A percentile compares a stretch with the other conserved stretches of the same genome.
Conservation (phyloP, 2,888 invertebrate genomes). For the Trichogramma evanescens region DNA sequence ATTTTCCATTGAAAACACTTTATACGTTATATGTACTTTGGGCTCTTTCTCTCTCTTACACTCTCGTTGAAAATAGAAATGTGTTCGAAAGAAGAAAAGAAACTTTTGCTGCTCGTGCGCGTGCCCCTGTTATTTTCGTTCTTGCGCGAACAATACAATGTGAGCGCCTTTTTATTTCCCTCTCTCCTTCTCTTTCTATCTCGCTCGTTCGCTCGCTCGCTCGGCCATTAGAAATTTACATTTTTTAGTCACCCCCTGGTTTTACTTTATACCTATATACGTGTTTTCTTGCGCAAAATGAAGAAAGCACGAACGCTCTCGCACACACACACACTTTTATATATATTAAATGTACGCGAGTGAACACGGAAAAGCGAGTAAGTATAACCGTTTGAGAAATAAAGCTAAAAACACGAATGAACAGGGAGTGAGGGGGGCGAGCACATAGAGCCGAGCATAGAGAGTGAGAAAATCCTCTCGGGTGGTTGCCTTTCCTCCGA, state of each 20-base stretch:
- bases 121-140: too few species aligned
- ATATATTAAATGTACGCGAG: too few species aligned
- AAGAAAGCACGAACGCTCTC: slow-evolving; percentile 1
- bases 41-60: neutral
- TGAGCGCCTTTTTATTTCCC: neutral
- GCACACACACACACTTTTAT: too few species aligned
- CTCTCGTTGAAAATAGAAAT: neutral
- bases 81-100: slow-evolving; percentile 3
- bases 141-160: too few species aligned
- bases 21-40: neutral
- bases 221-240: slow-evolving; percentile 24
- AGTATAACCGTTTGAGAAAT: neutral
- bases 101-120: neutral
- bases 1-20: slow-evolving; percentile 11
- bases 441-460: too few species aligned
- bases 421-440: neutral
- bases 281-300: neutral
- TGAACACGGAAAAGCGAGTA: slow-evolving; percentile 14
- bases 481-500: too few species aligned
- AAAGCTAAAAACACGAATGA: slow-evolving; percentile 5
- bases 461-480: too few species aligned
- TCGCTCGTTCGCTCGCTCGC: slow-evolving; percentile 1
- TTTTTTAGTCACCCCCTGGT: slow-evolving; percentile 16
- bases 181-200: neutral
- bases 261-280: neutral